Evolutionary conservation across 1,140 invertebrate genomes (phyloP), one percentile per base, ranked within the genome.

Genomic region (Augochlora pura): DNA sequence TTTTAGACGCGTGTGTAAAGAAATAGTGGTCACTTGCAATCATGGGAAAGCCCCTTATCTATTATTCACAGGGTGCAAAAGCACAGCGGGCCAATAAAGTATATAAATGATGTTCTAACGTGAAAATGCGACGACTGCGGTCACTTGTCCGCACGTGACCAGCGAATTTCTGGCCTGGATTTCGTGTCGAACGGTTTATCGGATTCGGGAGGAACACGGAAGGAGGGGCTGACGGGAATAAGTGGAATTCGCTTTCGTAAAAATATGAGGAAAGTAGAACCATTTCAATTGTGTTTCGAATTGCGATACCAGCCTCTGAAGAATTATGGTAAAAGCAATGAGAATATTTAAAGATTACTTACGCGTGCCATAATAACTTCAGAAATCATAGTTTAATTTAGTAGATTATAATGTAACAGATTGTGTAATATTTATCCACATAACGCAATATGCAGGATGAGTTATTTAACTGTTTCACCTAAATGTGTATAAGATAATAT

Each of bases 91-190:
- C 9, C 66, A 54, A 80, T 84, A 84, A 84, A 83, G 63, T 68
- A 84, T 84, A 75, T 75, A 84, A 84, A 84, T 75, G 81, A 82
- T 63, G 71, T 69, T 68, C 82, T 63, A 74, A 84, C 70, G 77
- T 84, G 83, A 70, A 77, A 69, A 84, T 49, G 67, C 71, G 83
- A 71, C 65, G 46, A 74, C 52, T 67, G 2, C 63, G 77, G 83
- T 72, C 83, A 84, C 82, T 84, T 60, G 82, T 54, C 77, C 63
- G 77, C 83, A 84, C 83, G 83, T 84, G 83, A 84, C 82, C 82
- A 54, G 23, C n/a, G 76, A 64, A 25, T 71, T 63, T 54, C 46
- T 3, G 14, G 32, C 42, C 1, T 23, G 60, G 76, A 64, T 72
- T 63, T 54, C 68, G 27, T 46, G 66, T 25, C 5, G 25, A 69